These are phyloP conservation scores for Okapia johnstoni DNA, from an alignment of 2,113 vertebrate genomes.

Conservation along the genomic window DNA sequence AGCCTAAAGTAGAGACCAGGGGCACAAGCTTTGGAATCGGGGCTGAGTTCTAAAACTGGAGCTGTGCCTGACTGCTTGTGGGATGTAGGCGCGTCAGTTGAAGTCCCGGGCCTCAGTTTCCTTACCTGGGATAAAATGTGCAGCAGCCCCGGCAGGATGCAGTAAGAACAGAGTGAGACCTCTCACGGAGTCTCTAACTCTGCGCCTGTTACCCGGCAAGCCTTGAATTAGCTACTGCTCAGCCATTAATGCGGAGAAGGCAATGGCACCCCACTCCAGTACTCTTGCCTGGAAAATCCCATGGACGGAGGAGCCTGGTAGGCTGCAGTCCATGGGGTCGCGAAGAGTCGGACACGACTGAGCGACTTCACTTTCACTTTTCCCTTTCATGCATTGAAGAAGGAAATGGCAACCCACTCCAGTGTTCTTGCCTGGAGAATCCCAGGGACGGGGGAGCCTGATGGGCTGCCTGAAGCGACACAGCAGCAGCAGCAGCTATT, in stretches of 20 bases:
- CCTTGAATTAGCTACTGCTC: accelerated
- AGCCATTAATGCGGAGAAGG: neutral
- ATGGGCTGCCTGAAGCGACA: too few relatives aligned
- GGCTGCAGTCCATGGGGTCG: too few relatives aligned
- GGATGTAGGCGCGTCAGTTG: neutral
- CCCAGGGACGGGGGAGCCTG: too few relatives aligned
- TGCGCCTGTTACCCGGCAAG: neutral
- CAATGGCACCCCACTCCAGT: too few relatives aligned
- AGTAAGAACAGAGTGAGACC: neutral
- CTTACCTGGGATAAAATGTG: neutral
- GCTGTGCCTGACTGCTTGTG: neutral
- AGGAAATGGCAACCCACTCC: too few relatives aligned
- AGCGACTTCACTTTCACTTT: too few relatives aligned
- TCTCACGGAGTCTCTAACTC: accelerated
- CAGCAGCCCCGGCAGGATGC: neutral
- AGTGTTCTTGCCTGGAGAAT: too few relatives aligned
- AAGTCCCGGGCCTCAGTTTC: neutral
- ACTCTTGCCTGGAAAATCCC: too few relatives aligned
- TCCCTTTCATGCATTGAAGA: too few relatives aligned
- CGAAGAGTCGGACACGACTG: too few relatives aligned
- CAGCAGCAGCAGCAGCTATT: neutral
- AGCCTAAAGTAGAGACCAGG: neutral
- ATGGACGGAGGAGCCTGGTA: too few relatives aligned
- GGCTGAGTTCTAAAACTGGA: neutral
- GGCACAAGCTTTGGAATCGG: neutral